Percentiles rank a stretch among this genome's conserved stretches.
phyloP scores from a whole-genome alignment of 2,113 vertebrate genomes.

The Mustela nigripes region DNA sequence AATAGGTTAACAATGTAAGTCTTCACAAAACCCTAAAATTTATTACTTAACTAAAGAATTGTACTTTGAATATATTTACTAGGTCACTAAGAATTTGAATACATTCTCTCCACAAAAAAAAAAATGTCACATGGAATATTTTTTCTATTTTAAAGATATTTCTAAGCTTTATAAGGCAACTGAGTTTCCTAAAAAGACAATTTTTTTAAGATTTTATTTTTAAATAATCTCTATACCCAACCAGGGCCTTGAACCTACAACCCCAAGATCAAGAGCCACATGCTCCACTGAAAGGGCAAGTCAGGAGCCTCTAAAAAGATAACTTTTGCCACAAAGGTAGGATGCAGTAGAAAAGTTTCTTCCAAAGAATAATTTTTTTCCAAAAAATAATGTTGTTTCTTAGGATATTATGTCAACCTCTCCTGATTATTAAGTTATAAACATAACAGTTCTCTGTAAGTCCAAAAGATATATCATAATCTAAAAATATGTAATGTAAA shows the following conservation, averaged over 20 bases:
- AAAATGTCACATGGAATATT: neutral
- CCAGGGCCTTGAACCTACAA: neutral
- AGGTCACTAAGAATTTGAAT: neutral
- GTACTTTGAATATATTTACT: neutral
- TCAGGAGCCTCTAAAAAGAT: neutral
- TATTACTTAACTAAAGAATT: neutral
- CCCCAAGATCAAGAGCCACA: neutral
- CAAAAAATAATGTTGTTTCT: neutral
- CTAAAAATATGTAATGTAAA: constrained; percentile 23
- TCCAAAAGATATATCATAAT: neutral
- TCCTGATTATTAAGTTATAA: neutral
- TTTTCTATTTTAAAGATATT: constrained; percentile 46
- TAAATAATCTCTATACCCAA: neutral
- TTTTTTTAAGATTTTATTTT: neutral
- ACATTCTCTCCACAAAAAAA: constrained; percentile 64
- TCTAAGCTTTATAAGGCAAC: neutral
- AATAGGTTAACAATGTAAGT: neutral
- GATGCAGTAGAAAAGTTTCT: neutral
- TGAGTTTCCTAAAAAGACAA: constrained; percentile 19
- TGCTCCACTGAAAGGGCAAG: neutral
- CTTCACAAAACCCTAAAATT: neutral
- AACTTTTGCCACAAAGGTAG: constrained; percentile 13
- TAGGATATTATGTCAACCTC: neutral
- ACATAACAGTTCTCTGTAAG: neutral
- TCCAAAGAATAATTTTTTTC: neutral